Conservation (phyloP, 2,888 invertebrate genomes). For the Epinotia demarniana region DNA sequence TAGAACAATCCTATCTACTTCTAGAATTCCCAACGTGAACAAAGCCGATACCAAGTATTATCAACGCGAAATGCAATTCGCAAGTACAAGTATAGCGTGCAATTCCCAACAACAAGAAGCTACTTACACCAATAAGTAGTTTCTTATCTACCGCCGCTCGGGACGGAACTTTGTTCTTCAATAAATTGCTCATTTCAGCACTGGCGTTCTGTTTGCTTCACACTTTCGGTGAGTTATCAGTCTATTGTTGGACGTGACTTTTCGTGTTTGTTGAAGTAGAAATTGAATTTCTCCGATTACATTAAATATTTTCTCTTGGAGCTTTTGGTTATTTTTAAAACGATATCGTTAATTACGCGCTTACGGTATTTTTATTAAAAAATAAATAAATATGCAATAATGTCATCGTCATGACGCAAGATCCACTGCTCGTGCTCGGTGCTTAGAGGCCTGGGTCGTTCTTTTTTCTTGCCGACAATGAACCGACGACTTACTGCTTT, state of each 20-base stretch:
- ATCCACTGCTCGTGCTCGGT: not conserved
- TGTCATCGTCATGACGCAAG: not conserved
- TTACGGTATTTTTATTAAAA: not conserved
- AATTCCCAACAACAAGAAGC: constrained; percentile 27
- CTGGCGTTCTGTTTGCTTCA: constrained; percentile 34
- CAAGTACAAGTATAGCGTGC: not conserved
- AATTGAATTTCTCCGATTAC: constrained; percentile 5
- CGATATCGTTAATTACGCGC: not conserved
- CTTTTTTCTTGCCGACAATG: no score
- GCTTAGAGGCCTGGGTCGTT: no score
- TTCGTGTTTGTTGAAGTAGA: constrained; percentile 18
- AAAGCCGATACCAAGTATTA: not conserved
- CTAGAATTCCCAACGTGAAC: not conserved
- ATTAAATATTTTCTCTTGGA: not conserved
- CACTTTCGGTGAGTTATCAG: constrained; percentile 28
- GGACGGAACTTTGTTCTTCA: constrained; percentile 34
- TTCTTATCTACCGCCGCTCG: constrained; percentile 37
- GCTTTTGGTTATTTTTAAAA: not conserved
- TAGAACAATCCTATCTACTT: not conserved
- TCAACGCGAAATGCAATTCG: constrained; percentile 10
- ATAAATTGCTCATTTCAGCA: constrained; percentile 42
- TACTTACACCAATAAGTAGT: constrained; percentile 30
- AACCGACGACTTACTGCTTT: no score
- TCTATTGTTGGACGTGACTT: constrained; percentile 26
- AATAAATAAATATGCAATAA: no score